phyloP scores from a whole-genome alignment of 2,888 invertebrate genomes.

The Sesia apiformis region DNA sequence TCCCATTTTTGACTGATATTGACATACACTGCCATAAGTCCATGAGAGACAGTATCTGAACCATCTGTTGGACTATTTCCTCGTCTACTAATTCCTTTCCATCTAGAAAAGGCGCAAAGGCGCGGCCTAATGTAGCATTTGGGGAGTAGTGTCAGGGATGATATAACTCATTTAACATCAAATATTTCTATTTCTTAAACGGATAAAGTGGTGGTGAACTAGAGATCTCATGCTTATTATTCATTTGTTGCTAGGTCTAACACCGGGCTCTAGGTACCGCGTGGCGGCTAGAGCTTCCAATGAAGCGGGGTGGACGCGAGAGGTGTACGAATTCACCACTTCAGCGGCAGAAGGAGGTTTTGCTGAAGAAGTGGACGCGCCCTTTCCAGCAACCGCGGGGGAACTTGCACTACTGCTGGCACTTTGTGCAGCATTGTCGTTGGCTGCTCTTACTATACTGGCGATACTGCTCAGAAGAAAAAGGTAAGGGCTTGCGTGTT shows the following conservation, averaged over 20 bases:
- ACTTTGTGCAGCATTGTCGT: slow-evolving; percentile 71
- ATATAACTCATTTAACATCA: too few species aligned
- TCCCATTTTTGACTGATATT: too few species aligned
- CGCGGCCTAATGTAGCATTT: too few species aligned
- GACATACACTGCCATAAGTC: too few species aligned
- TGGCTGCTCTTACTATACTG: slow-evolving; percentile 72
- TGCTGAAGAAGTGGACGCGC: slow-evolving; percentile 63
- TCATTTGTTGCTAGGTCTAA: slow-evolving; percentile 35
- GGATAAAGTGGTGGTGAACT: too few species aligned
- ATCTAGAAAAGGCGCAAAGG: too few species aligned
- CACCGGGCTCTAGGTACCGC: slow-evolving; percentile 76
- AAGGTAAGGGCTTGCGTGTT: slow-evolving; percentile 31
- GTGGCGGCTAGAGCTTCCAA: slow-evolving; percentile 76
- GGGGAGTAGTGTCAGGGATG: too few species aligned
- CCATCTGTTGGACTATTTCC: too few species aligned
- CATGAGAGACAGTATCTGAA: too few species aligned
- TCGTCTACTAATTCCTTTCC: too few species aligned
- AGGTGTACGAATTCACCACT: slow-evolving; percentile 76
- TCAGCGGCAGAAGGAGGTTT: slow-evolving; percentile 67
- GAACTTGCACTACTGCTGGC: slow-evolving; percentile 62
- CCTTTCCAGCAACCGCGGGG: slow-evolving; percentile 61
- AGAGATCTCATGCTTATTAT: too few species aligned
- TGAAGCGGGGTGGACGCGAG: slow-evolving; percentile 76
- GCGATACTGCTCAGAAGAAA: slow-evolving; percentile 73
- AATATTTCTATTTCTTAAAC: too few species aligned